Evolutionary conservation across 2,797 vertebrate species (phyloP), one percentile per base, ranked within the genome.

Genomic region (Hafferia zeledoni): DNA sequence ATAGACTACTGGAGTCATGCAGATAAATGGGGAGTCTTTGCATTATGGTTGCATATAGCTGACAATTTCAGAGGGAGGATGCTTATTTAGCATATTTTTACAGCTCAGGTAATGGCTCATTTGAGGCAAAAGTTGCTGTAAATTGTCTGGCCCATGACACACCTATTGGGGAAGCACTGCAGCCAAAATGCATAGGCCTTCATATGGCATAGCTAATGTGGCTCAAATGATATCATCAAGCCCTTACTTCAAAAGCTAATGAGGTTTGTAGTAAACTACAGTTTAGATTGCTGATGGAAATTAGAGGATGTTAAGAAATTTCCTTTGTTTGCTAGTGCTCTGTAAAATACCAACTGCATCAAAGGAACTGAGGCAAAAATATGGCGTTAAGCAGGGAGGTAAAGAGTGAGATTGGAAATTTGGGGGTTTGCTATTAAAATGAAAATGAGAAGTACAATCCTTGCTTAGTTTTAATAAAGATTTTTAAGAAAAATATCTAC

Each of bases 381-480:
- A 37, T 0, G 0, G 44, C 9, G 13, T 41, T 37, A 80, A 46
- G 46, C n/a, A 37, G 11, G 25, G 18, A 57, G 3, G 14, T 27
- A 22, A 85, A 30, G 67, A 31, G 8, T 9, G 50, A 53, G 31
- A 63, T 4, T 18, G 27, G 49, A 71, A 61, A 71, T 35, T 3
- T 46, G 30, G 37, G 57, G 14, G 15, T 55, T 86, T 76, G 49
- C 25, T 55, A 27, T 49, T 63, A 59, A 83, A 79, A 39, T 30
- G 57, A 70, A 27, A 8, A 39, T 20, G 13, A 64, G 24, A 77
- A 55, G 10, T 11, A 13, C 7, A 4, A 10, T 19, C 43, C 70
- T 61, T 57, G 2, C 28, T 33, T 56, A 43, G n/a, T 37, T 60
- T 39, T 14, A 35, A 30, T 41, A 18, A 44, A 63, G 20, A 11